phyloP scores from a whole-genome alignment of 2,113 vertebrate genomes.

The Raphicerus campestris region DNA sequence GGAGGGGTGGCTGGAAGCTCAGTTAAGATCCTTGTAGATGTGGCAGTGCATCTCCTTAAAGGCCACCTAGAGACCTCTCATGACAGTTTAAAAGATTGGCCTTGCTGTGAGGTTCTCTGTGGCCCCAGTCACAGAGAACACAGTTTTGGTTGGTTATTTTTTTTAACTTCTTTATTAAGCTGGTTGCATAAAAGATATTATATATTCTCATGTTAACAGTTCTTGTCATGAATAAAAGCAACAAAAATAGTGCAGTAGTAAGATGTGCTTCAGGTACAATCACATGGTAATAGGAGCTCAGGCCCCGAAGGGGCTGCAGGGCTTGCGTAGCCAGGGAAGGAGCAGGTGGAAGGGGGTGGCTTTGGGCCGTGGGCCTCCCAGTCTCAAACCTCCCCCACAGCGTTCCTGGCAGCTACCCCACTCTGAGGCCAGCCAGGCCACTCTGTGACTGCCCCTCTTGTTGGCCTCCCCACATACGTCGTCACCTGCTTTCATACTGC shows the following conservation, averaged over 20 bases:
- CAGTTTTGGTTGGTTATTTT: background rate
- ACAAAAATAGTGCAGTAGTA: constrained; percentile 56
- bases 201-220: constrained; percentile 57
- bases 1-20: background rate
- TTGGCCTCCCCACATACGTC: background rate
- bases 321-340: background rate
- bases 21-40: background rate
- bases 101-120: background rate
- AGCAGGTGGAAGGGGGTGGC: background rate
- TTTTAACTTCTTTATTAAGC: constrained; percentile 64
- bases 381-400: background rate
- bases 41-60: background rate
- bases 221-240: constrained; percentile 59
- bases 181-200: constrained; percentile 21
- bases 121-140: background rate
- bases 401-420: background rate
- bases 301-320: background rate
- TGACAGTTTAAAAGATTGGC: background rate
- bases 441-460: background rate
- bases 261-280: constrained; percentile 50
- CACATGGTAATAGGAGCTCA: constrained; percentile 13
- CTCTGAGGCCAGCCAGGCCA: background rate
- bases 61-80: background rate
- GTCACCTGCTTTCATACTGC: background rate
- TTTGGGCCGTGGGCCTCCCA: background rate